Percentiles rank a stretch among this genome's conserved stretches.
Evolutionary conservation across 2,797 vertebrate genomes (phyloP).

Genomic region (Oceanodroma leucorhoa): DNA sequence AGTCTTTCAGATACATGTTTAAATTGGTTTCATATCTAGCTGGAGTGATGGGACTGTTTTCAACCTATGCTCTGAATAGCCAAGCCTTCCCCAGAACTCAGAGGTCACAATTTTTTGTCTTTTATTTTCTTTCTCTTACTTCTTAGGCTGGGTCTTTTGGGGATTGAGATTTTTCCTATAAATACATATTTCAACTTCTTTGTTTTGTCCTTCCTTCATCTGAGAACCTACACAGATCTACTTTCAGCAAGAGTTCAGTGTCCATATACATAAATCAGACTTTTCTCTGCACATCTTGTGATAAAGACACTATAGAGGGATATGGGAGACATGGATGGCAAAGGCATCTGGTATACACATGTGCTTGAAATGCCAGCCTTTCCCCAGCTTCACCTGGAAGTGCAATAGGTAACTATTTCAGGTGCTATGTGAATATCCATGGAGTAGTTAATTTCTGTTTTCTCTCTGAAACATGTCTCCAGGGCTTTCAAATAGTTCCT

Average conservation of each 20-base stretch:
- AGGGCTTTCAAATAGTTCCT: background rate
- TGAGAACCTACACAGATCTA: background rate
- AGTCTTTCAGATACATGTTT: constrained; percentile 12
- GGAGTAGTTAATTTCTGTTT: background rate
- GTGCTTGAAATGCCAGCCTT: background rate
- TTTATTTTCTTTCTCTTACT: background rate
- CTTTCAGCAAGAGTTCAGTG: background rate
- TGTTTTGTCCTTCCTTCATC: background rate
- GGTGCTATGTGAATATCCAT: background rate
- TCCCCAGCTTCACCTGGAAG: background rate
- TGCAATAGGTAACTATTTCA: background rate
- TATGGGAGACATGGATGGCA: background rate
- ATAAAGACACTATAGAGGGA: background rate
- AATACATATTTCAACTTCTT: background rate
- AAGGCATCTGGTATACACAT: background rate
- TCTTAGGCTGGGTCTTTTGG: background rate
- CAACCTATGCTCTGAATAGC: background rate
- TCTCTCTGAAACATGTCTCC: background rate
- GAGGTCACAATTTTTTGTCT: background rate
- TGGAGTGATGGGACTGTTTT: background rate
- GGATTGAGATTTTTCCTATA: background rate
- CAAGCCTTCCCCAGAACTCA: background rate
- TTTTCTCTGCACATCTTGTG: background rate
- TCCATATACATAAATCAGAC: background rate
- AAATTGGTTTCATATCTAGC: constrained; percentile 30